Percentiles rank a stretch among this genome's conserved stretches.
Evolutionary conservation across 2,113 vertebrate species (phyloP).

Genomic region (Apistogramma diplotaenia): DNA sequence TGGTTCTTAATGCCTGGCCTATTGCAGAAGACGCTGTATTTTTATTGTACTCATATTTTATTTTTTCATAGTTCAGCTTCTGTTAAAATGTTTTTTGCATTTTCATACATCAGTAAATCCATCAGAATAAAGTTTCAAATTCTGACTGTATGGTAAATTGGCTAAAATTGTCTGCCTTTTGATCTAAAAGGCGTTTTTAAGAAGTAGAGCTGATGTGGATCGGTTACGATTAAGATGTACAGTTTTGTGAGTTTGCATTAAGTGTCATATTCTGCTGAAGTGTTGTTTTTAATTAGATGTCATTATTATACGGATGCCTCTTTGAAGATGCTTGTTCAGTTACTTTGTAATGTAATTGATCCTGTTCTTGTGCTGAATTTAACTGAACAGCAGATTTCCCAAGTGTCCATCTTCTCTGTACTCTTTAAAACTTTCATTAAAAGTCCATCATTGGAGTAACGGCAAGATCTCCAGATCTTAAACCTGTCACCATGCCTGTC

Average conservation of each 20-base stretch:
- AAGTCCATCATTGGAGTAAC: constrained; percentile 13
- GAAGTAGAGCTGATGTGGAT: neutral
- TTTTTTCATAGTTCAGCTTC: neutral
- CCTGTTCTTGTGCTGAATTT: neutral
- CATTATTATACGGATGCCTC: neutral
- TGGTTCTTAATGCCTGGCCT: constrained; percentile 49
- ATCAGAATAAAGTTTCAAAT: neutral
- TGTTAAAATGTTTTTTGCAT: neutral
- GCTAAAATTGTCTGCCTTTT: neutral
- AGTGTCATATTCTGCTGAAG: neutral
- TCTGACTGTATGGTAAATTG: neutral
- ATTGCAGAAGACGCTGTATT: constrained; percentile 12
- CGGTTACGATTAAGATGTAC: neutral
- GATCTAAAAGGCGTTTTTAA: neutral
- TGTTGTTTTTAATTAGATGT: neutral
- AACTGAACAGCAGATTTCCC: constrained; percentile 44
- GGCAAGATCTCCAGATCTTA: constrained; percentile 8
- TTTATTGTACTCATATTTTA: neutral
- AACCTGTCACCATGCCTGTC: neutral
- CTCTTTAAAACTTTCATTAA: constrained; percentile 31
- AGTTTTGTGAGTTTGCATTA: too few relatives aligned
- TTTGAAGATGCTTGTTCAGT: neutral
- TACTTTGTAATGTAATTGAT: neutral
- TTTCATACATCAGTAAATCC: neutral
- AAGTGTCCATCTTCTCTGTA: neutral